Percentiles rank a stretch among this genome's conserved stretches.
phyloP scores from a whole-genome alignment of 2,113 vertebrate species.

The Aythya baeri region DNA sequence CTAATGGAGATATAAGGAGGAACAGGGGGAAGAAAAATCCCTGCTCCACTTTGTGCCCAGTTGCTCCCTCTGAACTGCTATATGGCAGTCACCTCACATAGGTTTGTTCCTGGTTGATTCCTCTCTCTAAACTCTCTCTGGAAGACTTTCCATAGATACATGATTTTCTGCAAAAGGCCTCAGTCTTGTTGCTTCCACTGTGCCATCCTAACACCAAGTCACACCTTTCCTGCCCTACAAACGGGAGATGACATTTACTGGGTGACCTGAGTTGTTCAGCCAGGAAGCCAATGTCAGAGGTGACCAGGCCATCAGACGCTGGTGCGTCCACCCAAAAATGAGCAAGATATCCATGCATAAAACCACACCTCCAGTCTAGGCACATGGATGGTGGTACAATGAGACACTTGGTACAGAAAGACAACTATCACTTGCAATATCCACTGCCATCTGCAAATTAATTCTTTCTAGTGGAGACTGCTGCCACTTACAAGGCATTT shows the following conservation, averaged over 20 bases:
- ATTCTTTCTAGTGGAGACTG: not conserved
- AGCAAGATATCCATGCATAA: not conserved
- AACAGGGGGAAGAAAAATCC: fast-evolving
- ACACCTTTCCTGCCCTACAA: fast-evolving
- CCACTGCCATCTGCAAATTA: not conserved
- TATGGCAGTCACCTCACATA: not conserved
- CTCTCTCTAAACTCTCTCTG: not conserved
- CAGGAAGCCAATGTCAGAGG: not conserved
- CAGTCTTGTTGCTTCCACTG: not conserved
- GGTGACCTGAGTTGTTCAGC: not conserved
- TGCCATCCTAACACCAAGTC: not conserved
- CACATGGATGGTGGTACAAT: not conserved
- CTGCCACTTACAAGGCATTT: not conserved
- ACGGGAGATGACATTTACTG: not conserved
- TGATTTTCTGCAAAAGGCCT: not conserved
- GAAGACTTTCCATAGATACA: not conserved
- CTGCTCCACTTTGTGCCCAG: not conserved
- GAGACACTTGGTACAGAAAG: not conserved
- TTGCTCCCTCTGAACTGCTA: not conserved
- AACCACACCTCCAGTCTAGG: not conserved
- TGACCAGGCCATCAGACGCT: not conserved
- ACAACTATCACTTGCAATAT: not conserved
- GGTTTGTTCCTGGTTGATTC: not conserved
- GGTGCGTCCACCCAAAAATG: not conserved
- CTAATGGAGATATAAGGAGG: not conserved